These are phyloP conservation scores for Amphimedon queenslandica DNA, from an alignment of 37 sponge, comb jelly and placozoan species.

Conservation along the genomic window DNA sequence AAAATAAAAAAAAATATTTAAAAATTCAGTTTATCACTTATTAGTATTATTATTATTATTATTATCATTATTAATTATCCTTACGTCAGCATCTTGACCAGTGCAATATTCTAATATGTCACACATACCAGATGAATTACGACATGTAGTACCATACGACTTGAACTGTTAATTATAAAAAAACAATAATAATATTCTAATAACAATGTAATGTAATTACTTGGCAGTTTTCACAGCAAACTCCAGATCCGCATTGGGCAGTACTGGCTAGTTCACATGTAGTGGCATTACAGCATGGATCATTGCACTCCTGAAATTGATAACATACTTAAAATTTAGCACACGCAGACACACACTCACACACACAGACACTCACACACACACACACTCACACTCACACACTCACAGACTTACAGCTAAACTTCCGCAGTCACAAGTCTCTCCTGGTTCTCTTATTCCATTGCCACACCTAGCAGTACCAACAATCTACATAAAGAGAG, in stretches of 20 bases:
- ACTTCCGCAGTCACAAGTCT: constrained; percentile 69
- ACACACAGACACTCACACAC: background rate
- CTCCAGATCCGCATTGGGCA: constrained; percentile 51
- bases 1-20: too few species aligned
- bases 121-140: constrained; percentile 30
- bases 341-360: background rate
- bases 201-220: background rate
- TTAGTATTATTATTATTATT: background rate
- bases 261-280: constrained; percentile 52
- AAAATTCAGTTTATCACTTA: too few species aligned
- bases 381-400: too few species aligned
- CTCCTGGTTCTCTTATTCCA: constrained; percentile 66
- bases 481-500: constrained; percentile 22
- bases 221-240: constrained; percentile 29
- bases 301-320: constrained; percentile 48
- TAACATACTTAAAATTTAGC: background rate
- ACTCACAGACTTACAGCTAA: background rate
- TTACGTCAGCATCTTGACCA: constrained; percentile 21
- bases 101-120: constrained; percentile 47
- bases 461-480: constrained; percentile 69
- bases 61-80: background rate
- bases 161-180: constrained; percentile 11
- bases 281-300: constrained; percentile 72
- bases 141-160: constrained; percentile 36
- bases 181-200: background rate